A percentile compares a stretch with the other conserved stretches of the same genome.
Conservation (phyloP, 2,113 vertebrate species). For the Rhagologus leucostigma region DNA sequence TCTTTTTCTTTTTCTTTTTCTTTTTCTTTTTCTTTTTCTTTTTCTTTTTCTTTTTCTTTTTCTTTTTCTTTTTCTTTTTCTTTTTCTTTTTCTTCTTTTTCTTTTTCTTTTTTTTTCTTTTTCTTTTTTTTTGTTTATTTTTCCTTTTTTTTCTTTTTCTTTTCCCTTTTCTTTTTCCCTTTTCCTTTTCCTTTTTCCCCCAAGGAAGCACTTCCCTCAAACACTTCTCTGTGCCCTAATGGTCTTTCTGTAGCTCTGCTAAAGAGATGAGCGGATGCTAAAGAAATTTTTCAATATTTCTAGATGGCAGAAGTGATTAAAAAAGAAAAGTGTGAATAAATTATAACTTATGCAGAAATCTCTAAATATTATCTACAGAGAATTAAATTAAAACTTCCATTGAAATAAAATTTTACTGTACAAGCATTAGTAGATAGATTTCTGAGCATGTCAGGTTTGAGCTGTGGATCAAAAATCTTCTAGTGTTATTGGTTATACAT, state of each 20-base stretch:
- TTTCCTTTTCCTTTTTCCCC: too few relatives aligned
- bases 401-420: background rate
- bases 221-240: background rate
- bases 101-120: too few relatives aligned
- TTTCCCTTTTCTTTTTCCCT: background rate
- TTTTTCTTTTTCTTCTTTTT: background rate
- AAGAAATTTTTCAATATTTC: background rate
- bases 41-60: background rate
- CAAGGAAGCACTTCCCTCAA: background rate
- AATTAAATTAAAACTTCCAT: background rate
- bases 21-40: rapidly evolving
- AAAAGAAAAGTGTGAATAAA: background rate
- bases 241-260: background rate
- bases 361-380: background rate
- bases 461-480: background rate
- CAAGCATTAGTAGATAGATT: background rate
- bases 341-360: background rate
- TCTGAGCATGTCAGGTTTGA: background rate
- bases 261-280: background rate
- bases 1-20: rapidly evolving
- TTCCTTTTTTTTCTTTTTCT: background rate
- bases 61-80: too few relatives aligned
- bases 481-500: background rate
- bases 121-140: too few relatives aligned
- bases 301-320: background rate